These are phyloP conservation scores for Hoplostethus atlanticus DNA, from an alignment of 2,797 vertebrate genomes.

Conservation along the genomic window DNA sequence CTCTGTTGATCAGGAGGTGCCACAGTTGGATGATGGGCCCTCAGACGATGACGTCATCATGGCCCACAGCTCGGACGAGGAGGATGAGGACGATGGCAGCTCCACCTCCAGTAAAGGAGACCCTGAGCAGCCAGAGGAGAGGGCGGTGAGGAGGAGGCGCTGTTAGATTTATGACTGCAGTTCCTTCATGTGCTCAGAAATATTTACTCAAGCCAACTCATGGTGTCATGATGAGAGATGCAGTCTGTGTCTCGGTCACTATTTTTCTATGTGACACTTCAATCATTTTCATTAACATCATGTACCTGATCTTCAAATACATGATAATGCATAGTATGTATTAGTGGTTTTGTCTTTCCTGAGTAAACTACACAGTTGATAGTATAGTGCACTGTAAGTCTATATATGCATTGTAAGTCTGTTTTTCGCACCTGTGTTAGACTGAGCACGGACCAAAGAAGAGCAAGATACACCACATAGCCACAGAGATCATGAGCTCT, in stretches of 20 bases:
- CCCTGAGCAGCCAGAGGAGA: slow-evolving; percentile 82
- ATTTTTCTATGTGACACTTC: slow-evolving; percentile 17
- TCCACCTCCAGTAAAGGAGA: slow-evolving; percentile 92
- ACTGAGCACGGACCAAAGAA: slow-evolving; percentile 81
- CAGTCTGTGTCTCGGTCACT: not conserved
- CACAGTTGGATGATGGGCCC: slow-evolving; percentile 76
- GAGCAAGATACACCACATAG: slow-evolving; percentile 93
- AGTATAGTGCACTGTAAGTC: not conserved
- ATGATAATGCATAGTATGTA: slow-evolving; percentile 2
- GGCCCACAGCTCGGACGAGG: slow-evolving; percentile 86
- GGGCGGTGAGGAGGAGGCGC: slow-evolving; percentile 77
- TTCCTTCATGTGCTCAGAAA: slow-evolving; percentile 19
- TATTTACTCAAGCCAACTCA: slow-evolving; percentile 12
- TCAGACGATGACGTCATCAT: slow-evolving; percentile 84
- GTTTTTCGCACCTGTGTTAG: slow-evolving; percentile 67
- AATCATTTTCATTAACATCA: not conserved
- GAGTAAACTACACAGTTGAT: slow-evolving; percentile 1
- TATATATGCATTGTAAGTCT: slow-evolving; percentile 18
- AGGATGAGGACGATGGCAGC: slow-evolving; percentile 86
- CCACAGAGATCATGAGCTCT: slow-evolving; percentile 96
- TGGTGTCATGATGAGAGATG: not conserved
- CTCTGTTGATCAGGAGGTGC: slow-evolving; percentile 59
- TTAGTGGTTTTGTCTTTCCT: not conserved
- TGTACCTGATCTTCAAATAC: slow-evolving; percentile 3
- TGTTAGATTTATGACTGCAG: slow-evolving; percentile 18